Percentiles rank a stretch among this genome's conserved stretches.
Evolutionary conservation across 2,888 invertebrate genomes (phyloP).

Genomic region (Drosophila borborema): DNA sequence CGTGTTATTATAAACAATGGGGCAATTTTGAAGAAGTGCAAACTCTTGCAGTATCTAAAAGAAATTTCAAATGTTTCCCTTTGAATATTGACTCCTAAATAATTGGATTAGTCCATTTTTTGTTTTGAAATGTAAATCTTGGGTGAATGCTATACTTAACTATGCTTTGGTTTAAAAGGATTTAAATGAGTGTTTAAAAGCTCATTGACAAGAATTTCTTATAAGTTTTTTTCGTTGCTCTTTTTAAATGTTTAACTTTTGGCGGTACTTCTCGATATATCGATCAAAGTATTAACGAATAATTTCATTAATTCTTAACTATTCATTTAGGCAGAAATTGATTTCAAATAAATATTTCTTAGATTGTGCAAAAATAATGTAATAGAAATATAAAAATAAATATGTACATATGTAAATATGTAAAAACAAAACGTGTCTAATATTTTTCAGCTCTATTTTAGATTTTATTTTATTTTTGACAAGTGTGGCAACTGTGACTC

Average conservation of each 20-base stretch:
- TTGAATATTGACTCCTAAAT: background rate
- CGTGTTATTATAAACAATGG: constrained; percentile 3
- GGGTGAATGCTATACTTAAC: background rate
- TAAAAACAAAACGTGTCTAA: background rate
- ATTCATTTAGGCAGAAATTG: background rate
- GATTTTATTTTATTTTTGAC: background rate
- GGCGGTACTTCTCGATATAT: constrained; percentile 1
- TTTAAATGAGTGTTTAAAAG: background rate
- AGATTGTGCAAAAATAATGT: background rate
- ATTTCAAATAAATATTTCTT: background rate
- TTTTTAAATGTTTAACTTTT: background rate
- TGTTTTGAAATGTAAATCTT: constrained; percentile 21
- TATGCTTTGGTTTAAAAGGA: background rate
- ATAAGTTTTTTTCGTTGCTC: no score
- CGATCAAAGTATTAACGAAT: background rate
- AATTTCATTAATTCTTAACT: background rate
- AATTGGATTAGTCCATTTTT: background rate
- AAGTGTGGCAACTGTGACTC: constrained; percentile 1
- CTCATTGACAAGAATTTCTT: no score
- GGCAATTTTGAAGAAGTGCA: constrained; percentile 30
- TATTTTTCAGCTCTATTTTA: background rate
- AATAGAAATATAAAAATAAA: background rate
- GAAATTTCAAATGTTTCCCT: constrained; percentile 15
- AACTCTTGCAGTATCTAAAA: constrained; percentile 16
- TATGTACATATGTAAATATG: background rate